Base-by-base conservation (phyloP, 2,888 invertebrate genomes). In the Diabrotica balteata region DNA sequence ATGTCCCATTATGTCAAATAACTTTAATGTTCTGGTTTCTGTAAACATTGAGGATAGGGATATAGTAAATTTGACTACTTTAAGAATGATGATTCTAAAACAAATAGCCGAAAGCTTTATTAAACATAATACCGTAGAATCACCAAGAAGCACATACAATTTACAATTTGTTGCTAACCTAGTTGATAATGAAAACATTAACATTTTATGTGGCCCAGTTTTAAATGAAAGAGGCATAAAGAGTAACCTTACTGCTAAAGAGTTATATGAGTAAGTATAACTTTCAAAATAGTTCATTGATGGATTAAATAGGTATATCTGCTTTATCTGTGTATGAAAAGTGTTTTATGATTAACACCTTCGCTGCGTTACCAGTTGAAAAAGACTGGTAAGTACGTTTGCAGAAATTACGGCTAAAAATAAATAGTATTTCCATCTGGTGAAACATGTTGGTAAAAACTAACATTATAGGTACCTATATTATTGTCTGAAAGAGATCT, bases 201-300 rank as follows among this genome's bases (percentile, higher is more conserved):
- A 55, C 69, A 76, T 87, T 49, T 73, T 87, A 7, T 90, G 90
- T 82, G 91, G 90, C 2, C 84, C 88, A 44, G 90, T 91, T 2
- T 81, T 89, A 44, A 90, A 89, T 85, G 81, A 84, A 7, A 83
- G 84, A 67, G 87, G 87, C 68, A 79, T 81, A 42, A 89, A 89
- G 80, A 83, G 71, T 4, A 66, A 67, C 50, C 77, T 87, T n/a
- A 85, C 78, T 53, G 85, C 87, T 69, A 79, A 84, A 51, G 85
- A 87, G n/a, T 89, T 88, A 80, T 84, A 86, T 73, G 85, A 85
- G 89, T 88, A 82, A 77, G 83, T 63, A 82, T 55, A 22, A 9
- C 11, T 7, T 50, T 32, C 32, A 32, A 32, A 32, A 4, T 32
- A 32, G 32, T 17, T 17, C 2, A 17, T 17, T 17, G 17, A 17